phyloP scores from a whole-genome alignment of 2,113 vertebrate genomes.

The Hepsetus odoe region DNA sequence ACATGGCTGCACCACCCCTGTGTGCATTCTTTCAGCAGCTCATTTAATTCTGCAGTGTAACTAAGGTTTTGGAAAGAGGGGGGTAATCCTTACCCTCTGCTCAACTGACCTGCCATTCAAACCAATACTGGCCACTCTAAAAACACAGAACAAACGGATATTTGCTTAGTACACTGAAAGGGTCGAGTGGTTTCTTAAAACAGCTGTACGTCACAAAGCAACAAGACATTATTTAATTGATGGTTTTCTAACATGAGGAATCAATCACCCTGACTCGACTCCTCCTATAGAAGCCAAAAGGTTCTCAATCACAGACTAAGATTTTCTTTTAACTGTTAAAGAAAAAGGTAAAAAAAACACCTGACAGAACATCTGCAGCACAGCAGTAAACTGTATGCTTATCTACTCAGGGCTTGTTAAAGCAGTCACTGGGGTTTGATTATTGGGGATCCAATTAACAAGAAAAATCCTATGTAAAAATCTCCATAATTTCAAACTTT shows the following conservation, averaged over 20 bases:
- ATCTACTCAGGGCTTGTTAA: slow-evolving; percentile 5
- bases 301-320: background rate
- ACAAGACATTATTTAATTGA: background rate
- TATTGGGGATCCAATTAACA: background rate
- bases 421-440: background rate
- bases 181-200: background rate
- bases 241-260: background rate
- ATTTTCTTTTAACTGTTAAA: slow-evolving; percentile 7
- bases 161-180: slow-evolving; percentile 1
- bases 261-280: background rate
- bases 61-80: slow-evolving; percentile 51
- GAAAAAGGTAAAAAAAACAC: slow-evolving; percentile 35
- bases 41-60: slow-evolving; percentile 59
- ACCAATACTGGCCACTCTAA: slow-evolving; percentile 37
- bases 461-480: too few relatives aligned
- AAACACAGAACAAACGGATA: background rate
- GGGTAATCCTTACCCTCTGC: slow-evolving; percentile 50
- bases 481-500: background rate
- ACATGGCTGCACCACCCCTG: slow-evolving; percentile 39
- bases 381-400: slow-evolving; percentile 21
- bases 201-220: background rate
- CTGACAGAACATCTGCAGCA: slow-evolving; percentile 26
- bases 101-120: slow-evolving; percentile 47
- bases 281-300: background rate
- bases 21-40: slow-evolving; percentile 57